phyloP scores from a whole-genome alignment of 2,113 vertebrate species.

The Turnix velox region DNA sequence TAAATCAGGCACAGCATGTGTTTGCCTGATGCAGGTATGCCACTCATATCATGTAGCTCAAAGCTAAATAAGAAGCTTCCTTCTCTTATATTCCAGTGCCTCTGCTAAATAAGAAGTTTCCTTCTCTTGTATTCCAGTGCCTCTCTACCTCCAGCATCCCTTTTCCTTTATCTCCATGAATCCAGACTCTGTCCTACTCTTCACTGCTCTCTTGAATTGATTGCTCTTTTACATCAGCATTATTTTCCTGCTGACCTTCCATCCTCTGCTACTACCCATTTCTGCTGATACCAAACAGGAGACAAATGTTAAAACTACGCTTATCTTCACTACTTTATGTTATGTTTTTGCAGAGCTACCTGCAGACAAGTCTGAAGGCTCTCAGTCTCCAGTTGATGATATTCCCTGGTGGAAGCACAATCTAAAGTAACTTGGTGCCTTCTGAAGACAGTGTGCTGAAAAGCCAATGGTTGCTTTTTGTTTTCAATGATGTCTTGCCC shows the following conservation, averaged over 20 bases:
- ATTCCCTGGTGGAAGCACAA: neutral
- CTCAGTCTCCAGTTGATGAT: neutral
- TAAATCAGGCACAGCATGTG: neutral
- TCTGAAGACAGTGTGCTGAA: neutral
- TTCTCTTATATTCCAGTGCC: neutral
- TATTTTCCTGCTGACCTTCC: neutral
- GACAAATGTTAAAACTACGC: neutral
- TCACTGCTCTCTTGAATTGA: neutral
- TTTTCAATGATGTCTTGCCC: neutral
- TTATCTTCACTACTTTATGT: neutral
- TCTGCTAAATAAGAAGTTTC: neutral
- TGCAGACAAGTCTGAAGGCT: neutral
- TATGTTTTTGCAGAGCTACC: neutral
- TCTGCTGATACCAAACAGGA: neutral
- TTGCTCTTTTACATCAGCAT: neutral
- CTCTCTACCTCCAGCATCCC: no score
- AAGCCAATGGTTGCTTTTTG: neutral
- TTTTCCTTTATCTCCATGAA: neutral
- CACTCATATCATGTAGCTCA: neutral
- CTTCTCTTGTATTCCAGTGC: neutral
- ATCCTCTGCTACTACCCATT: neutral
- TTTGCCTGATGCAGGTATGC: neutral
- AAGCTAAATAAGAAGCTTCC: neutral
- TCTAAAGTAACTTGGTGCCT: neutral
- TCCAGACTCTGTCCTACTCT: neutral